Percentiles rank a stretch among this genome's conserved stretches.
Evolutionary conservation across 2,113 vertebrate species (phyloP).

Genomic region (Urocolius indicus): DNA sequence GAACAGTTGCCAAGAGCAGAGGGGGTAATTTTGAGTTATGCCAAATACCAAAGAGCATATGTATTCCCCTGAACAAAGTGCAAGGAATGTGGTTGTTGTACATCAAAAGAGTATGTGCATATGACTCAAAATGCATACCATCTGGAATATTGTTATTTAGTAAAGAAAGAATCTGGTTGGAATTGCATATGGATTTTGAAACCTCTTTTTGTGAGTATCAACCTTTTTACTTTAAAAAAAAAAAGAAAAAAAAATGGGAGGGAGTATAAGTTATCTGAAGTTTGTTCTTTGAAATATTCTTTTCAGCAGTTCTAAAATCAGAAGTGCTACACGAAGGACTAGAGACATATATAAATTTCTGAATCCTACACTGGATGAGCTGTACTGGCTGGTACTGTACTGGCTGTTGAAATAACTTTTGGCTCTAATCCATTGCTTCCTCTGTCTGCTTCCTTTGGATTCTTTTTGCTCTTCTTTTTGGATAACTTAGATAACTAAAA

Average conservation of each 20-base stretch:
- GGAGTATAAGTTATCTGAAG: neutral
- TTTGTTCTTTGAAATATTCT: neutral
- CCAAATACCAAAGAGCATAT: neutral
- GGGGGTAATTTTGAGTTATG: neutral
- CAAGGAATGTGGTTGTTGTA: neutral
- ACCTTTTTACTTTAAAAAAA: neutral
- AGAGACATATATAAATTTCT: neutral
- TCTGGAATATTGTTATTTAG: neutral
- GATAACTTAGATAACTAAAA: neutral
- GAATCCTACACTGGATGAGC: neutral
- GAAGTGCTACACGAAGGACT: neutral
- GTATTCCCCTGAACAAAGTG: neutral
- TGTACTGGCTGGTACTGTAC: neutral
- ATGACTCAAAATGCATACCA: neutral
- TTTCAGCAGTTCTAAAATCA: neutral
- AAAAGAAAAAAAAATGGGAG: neutral
- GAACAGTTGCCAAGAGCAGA: neutral
- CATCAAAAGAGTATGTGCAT: neutral
- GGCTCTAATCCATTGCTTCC: neutral
- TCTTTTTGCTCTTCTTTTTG: neutral
- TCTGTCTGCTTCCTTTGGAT: neutral
- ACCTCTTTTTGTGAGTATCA: neutral
- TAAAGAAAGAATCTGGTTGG: neutral
- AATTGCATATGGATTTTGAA: neutral
- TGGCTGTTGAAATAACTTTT: neutral